Percentiles rank a stretch among this genome's conserved stretches.
Evolutionary conservation across 2,888 invertebrate species (phyloP).

Genomic region (Emmelina monodactyla): DNA sequence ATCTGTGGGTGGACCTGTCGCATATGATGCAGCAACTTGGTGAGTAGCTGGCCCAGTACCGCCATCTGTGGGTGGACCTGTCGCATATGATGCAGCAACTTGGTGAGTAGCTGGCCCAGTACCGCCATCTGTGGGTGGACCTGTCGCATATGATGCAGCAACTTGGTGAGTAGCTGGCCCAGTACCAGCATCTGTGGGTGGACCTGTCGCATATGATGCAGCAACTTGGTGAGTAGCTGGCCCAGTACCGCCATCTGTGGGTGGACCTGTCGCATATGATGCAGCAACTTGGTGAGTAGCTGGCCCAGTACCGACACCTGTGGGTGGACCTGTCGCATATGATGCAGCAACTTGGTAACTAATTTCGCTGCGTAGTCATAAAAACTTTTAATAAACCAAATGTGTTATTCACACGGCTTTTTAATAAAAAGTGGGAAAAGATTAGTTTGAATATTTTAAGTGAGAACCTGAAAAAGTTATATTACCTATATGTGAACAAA

Average conservation of each 20-base stretch:
- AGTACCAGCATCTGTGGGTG: too few species aligned
- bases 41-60: slow-evolving; percentile 68
- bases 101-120: slow-evolving; percentile 70
- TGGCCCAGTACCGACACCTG: slow-evolving; percentile 73
- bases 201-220: too few species aligned
- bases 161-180: slow-evolving; percentile 62
- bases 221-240: slow-evolving; percentile 69
- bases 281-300: slow-evolving; percentile 72
- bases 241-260: slow-evolving; percentile 74
- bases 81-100: slow-evolving; percentile 82
- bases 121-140: slow-evolving; percentile 75
- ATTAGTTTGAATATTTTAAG: too few species aligned
- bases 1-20: slow-evolving; percentile 75
- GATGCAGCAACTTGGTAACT: slow-evolving; percentile 79
- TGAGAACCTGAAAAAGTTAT: too few species aligned
- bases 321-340: slow-evolving; percentile 79
- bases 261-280: slow-evolving; percentile 80
- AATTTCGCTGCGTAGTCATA: too few species aligned
- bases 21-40: slow-evolving; percentile 82
- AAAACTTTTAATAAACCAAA: too few species aligned
- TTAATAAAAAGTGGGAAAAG: too few species aligned
- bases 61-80: slow-evolving; percentile 75
- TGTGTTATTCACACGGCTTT: too few species aligned
- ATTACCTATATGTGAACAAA: too few species aligned
- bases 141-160: slow-evolving; percentile 82